A percentile compares a stretch with the other conserved stretches of the same genome.
Evolutionary conservation across 2,113 vertebrate genomes (phyloP).

Genomic region (Oryctolagus cuniculus): mOryCun1.1 NC_091436.1:12073001-12073500

Average conservation of each 20-base stretch:
- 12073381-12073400: not conserved
- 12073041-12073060: not conserved
- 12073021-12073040: not conserved
- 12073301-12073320: not conserved
- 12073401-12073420: not conserved
- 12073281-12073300: not conserved
- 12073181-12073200: not conserved
- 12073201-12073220: not conserved
- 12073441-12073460: not conserved
- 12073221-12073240: not conserved
- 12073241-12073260: not conserved
- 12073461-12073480: not conserved
- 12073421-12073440: not conserved
- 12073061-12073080: not conserved
- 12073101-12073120: not conserved
- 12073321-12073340: not conserved
- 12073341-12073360: not conserved
- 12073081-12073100: not conserved
- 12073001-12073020: not conserved
- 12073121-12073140: not conserved
- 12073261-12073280: not conserved
- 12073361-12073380: not conserved
- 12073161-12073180: not conserved
- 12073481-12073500: not conserved
- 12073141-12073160: not conserved